phyloP scores from a whole-genome alignment of 2,113 vertebrate species.

The Nyctibius bracteatus region DNA sequence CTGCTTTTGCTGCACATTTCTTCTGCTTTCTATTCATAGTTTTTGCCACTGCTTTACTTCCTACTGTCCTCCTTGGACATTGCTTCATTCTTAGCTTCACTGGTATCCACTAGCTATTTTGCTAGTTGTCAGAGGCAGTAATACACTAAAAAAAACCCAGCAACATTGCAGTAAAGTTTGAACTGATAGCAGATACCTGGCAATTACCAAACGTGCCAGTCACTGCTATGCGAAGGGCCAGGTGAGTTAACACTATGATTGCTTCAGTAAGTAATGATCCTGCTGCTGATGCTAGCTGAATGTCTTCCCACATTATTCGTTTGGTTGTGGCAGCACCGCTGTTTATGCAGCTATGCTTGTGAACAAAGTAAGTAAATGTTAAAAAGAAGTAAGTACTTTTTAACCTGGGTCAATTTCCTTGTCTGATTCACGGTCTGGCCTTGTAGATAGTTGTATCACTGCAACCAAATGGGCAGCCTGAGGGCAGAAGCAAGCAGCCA shows the following conservation, averaged over 20 bases:
- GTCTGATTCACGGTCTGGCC: neutral
- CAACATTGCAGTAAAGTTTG: neutral
- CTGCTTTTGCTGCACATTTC: neutral
- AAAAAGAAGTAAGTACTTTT: neutral
- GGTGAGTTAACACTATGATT: neutral
- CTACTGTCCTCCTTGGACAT: neutral
- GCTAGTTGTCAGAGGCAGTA: neutral
- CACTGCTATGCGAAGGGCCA: neutral
- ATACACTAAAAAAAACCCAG: neutral
- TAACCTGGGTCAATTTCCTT: neutral
- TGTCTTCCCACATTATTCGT: neutral
- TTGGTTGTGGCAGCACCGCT: neutral
- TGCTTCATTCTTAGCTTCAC: neutral
- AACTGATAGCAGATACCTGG: neutral
- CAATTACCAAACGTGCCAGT: neutral
- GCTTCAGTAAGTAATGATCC: neutral
- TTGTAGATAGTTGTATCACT: neutral
- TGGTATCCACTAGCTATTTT: neutral
- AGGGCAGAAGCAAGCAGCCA: neutral
- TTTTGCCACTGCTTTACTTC: neutral
- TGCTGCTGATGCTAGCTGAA: neutral
- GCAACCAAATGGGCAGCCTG: neutral
- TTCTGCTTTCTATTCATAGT: neutral
- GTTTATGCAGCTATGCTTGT: neutral
- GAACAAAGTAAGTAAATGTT: neutral